These are phyloP conservation scores for Platerodrilus igneus DNA, from an alignment of 2,888 invertebrate genomes.

Conservation along the genomic window DNA sequence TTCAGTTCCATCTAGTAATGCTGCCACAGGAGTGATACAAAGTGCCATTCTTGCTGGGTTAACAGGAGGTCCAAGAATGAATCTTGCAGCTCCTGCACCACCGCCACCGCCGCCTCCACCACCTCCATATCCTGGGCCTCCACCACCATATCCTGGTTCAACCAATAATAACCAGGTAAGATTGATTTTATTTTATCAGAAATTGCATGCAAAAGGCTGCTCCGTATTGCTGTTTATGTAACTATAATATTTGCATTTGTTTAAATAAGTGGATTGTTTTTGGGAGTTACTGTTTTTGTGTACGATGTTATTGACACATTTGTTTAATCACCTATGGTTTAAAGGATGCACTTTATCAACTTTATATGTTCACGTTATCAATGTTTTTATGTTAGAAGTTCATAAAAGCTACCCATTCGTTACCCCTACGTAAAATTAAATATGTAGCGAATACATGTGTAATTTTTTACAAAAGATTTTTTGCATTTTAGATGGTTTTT, in stretches of 20 bases:
- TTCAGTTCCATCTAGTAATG: constrained; percentile 22
- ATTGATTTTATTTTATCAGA: constrained; percentile 2
- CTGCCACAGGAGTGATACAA: constrained; percentile 16
- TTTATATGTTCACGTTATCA: no score
- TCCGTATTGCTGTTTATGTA: constrained; percentile 18
- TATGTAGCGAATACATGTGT: no score
- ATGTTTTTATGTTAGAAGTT: no score
- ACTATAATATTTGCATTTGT: constrained; percentile 11
- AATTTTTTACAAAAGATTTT: no score
- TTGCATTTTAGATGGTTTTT: no score
- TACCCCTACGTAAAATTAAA: constrained; percentile 1
- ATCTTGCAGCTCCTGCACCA: constrained; percentile 33
- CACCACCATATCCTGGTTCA: constrained; percentile 9
- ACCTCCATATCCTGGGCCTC: constrained; percentile 57
- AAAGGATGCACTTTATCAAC: no score
- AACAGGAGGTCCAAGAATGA: constrained; percentile 24
- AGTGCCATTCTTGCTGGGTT: constrained; percentile 26
- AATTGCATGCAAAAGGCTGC: constrained; percentile 19
- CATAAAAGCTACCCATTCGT: constrained; percentile 5
- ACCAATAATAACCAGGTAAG: constrained; percentile 14
- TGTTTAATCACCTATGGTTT: no score
- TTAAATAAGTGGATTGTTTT: constrained; percentile 7
- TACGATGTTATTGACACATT: no score
- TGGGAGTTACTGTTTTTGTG: constrained; percentile 9
- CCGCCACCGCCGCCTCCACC: constrained; percentile 61